Conservation (phyloP, 1,140 invertebrate species). For the Drosophila busckii region DNA sequence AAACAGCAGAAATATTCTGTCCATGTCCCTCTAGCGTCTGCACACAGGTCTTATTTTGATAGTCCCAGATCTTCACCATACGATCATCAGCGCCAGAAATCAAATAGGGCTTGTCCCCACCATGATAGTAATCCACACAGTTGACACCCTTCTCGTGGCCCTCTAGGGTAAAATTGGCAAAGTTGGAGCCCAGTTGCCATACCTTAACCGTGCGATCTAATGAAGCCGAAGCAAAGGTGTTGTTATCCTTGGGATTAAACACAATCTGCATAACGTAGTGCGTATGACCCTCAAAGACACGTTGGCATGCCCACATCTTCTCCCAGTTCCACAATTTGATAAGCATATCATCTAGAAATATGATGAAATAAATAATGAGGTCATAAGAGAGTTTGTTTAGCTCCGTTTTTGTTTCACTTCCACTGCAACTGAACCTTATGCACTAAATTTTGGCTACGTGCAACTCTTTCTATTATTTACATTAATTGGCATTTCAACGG, state of each 20-base stretch:
- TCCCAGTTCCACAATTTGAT: constrained; percentile 99
- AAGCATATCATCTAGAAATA: constrained; percentile 91
- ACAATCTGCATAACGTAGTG: constrained; percentile 99
- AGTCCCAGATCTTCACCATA: constrained; percentile 99
- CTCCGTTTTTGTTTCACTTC: too few species aligned
- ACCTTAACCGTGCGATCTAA: constrained; percentile 98
- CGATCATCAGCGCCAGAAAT: constrained; percentile 99
- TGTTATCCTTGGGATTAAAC: constrained; percentile 99
- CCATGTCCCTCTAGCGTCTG: constrained; percentile 98
- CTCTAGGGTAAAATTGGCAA: constrained; percentile 98
- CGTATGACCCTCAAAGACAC: constrained; percentile 98
- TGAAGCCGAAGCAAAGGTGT: constrained; percentile 99
- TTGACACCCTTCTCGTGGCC: constrained; percentile 99
- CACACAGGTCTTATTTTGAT: constrained; percentile 99
- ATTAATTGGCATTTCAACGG: too few species aligned
- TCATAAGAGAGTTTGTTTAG: neutral
- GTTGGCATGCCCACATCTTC: constrained; percentile 97
- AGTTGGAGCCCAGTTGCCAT: constrained; percentile 98
- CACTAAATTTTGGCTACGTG: too few species aligned
- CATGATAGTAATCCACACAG: constrained; percentile 99
- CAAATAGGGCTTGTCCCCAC: constrained; percentile 99
- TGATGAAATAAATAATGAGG: neutral
- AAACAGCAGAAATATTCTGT: constrained; percentile 95
- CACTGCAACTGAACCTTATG: too few species aligned
- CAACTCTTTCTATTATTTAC: too few species aligned